Evolutionary conservation across 2,113 vertebrate genomes (phyloP), one percentile per base, ranked within the genome.

Genomic region (Misgurnus anguillicaudatus): DNA sequence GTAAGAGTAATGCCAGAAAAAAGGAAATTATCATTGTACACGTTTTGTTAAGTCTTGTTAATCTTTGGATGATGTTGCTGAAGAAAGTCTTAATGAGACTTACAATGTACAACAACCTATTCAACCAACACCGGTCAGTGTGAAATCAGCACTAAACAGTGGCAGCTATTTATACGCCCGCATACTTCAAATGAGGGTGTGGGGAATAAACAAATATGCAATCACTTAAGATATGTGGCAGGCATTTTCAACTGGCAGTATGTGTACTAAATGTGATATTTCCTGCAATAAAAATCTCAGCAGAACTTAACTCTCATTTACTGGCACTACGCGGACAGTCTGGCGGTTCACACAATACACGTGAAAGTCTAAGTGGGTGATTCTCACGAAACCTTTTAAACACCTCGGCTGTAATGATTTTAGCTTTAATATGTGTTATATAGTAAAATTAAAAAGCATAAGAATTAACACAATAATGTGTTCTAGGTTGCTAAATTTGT

Each of bases 161-260:
- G 13, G 53, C 51, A 36, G 53, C 68, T 80, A 82, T 84, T 82
- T 85, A 69, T 82, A 82, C 14, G 17, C 3, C 70, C n/a, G 45
- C 69, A 77, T 69, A 64, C 61, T 69, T 80, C 14, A 21, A 42
- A 77, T 19, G 36, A 72, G 66, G 65, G 42, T 75, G 48, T 68
- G 9, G 75, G 41, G 19, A 63, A 61, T 73, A 72, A 65, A 83
- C n/a, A 6, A n/a, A 8, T 45, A 57, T 51, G 47, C 11, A 9
- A n/a, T 58, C 38, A 67, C 55, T 36, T 19, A 11, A 62, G 36
- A 67, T 62, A 31, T 47, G 4, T 41, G n/a, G 6, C 70, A 58
- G 53, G 69, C 36, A 72, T 41, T 58, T 42, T 42, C 17, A 42
- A 58, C 69, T 7, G 8, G 36, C 17, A 38, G 36, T 41, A 51